Evolutionary conservation across 2,113 vertebrate genomes (phyloP).

Genomic region (Passer montanus): DNA sequence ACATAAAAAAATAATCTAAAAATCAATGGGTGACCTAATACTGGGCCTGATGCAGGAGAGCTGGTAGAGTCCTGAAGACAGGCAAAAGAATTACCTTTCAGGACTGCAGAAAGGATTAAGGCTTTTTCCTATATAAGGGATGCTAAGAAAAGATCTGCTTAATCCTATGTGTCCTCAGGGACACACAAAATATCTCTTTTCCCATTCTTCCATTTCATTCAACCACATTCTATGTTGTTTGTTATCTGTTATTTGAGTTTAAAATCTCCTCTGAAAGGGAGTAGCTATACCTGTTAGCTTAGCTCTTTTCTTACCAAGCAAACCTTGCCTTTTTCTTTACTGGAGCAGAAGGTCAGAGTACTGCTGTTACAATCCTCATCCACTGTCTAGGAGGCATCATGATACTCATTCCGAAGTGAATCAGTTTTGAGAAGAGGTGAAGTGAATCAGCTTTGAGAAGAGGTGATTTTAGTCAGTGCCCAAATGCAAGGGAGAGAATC

Average conservation of each 20-base stretch:
- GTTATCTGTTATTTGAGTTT: accelerated
- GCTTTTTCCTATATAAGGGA: neutral
- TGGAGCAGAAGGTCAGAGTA: neutral
- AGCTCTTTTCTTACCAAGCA: neutral
- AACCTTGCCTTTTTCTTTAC: neutral
- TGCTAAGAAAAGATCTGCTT: neutral
- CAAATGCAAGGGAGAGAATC: neutral
- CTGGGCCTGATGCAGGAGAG: neutral
- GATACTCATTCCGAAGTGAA: neutral
- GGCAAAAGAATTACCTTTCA: neutral
- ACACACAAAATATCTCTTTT: neutral
- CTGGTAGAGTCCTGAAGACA: neutral
- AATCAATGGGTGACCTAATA: neutral
- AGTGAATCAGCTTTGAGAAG: neutral
- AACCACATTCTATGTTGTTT: neutral
- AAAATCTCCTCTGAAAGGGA: neutral
- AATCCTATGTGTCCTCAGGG: neutral
- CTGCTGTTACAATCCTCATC: neutral
- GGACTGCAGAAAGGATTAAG: neutral
- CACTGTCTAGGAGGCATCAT: neutral
- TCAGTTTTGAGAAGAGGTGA: neutral
- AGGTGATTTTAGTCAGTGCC: neutral
- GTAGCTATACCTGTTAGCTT: neutral
- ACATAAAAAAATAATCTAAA: neutral
- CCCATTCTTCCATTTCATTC: neutral